Base-by-base conservation (phyloP, 1,140 invertebrate genomes). In the Helicoverpa zea region DNA sequence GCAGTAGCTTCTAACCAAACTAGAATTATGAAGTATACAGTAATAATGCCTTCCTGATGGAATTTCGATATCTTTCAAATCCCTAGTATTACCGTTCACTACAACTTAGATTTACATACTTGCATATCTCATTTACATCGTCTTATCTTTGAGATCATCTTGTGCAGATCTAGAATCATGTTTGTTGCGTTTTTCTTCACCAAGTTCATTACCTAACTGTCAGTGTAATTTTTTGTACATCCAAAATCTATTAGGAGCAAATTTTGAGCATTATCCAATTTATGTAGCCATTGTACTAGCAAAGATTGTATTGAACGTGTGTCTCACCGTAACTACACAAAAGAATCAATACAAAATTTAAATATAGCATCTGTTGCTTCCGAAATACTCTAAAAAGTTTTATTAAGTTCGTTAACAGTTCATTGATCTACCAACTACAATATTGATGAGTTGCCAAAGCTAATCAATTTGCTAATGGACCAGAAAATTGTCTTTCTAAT, bases 381-480 rank as follows among this genome's bases (percentile, higher is more conserved):
- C 18, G 9, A 9, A 16, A 49, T 49, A 49, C 10, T 29, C 18
- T 66, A 54, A 70, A 70, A 52, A 52, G 2, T 0, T 14, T 51
- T 14, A 52, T 13, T 18, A 23, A 70, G n/a, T 72, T 52, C n/a
- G 23, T 52, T 9, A 23, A 3, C 23, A 72, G 68, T 49, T 72
- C 68, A n/a, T 30, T 29, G 68, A 54, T 54, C 68, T 54, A 30
- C 51, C 29, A 23, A 18, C 4, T 5, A 18, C 49, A 72, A 72
- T 52, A 54, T 23, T 72, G 64, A 68, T 68, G 64, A 68, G 43
- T 68, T 16, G 12, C 68, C 51, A 52, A 54, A 72, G 68, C 68
- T 72, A 72, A 72, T 72, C 68, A 72, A 51, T 72, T 54, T 54
- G n/a, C 68, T 72, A 72, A 72, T 72, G 49, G 51, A 72, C 13